phyloP scores from a whole-genome alignment of 2,113 vertebrate genomes.

The Scopus umbretta region DNA sequence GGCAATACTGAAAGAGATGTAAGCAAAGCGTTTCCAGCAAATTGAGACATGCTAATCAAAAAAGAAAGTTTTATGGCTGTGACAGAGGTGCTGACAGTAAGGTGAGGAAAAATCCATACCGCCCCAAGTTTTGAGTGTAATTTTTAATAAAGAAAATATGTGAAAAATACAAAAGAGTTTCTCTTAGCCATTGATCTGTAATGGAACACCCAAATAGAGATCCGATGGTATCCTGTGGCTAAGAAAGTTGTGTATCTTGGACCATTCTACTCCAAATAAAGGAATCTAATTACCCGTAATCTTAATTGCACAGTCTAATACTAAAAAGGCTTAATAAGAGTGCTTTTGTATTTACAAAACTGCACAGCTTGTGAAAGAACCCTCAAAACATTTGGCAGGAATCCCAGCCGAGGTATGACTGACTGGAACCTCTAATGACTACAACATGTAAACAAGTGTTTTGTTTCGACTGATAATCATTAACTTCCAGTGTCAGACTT shows the following conservation, averaged over 20 bases:
- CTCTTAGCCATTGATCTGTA: conserved; percentile 7
- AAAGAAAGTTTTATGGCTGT: conserved; percentile 54
- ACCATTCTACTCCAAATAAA: conserved; percentile 69
- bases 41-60: conserved; percentile 55
- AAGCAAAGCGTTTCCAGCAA: conserved; percentile 55
- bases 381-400: conserved; percentile 84
- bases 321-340: conserved; percentile 78
- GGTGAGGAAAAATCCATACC: neutral
- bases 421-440: conserved; percentile 81
- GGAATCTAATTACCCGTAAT: conserved; percentile 75
- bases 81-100: conserved; percentile 27
- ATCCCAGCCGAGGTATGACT: conserved; percentile 81
- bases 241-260: conserved; percentile 66
- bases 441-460: conserved; percentile 84
- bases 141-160: conserved; percentile 56
- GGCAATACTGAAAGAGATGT: neutral
- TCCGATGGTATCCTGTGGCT: conserved; percentile 23
- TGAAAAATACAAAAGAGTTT: neutral
- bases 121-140: neutral
- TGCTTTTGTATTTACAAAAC: conserved; percentile 83
- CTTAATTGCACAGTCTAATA: conserved; percentile 76
- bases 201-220: conserved; percentile 49
- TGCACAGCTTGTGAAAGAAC: conserved; percentile 81
- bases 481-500: conserved; percentile 78
- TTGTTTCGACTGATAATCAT: conserved; percentile 82